A percentile compares a stretch with the other conserved stretches of the same genome.
phyloP scores from a whole-genome alignment of 1,140 invertebrate species.

The Microplitis mediator region DNA sequence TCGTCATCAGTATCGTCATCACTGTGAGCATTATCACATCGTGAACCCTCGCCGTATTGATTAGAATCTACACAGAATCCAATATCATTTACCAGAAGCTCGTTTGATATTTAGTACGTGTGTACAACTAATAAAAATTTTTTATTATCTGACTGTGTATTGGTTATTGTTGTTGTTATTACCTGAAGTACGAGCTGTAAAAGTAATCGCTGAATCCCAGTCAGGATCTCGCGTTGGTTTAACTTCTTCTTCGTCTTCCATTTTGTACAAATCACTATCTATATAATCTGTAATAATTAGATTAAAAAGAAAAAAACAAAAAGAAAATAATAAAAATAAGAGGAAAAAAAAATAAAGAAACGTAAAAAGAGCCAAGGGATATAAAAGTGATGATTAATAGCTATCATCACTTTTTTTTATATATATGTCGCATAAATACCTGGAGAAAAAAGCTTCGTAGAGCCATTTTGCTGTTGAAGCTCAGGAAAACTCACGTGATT shows the following conservation, averaged over 20 bases:
- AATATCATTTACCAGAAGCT: not conserved
- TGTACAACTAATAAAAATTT: not conserved
- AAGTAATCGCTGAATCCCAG: conserved; percentile 84
- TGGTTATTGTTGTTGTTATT: conserved; percentile 34
- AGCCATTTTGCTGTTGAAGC: conserved; percentile 80
- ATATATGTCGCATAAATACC: conserved; percentile 62
- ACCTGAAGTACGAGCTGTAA: conserved; percentile 83
- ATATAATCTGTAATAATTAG: conserved; percentile 72
- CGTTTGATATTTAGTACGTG: too few species aligned
- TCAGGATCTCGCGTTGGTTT: conserved; percentile 70
- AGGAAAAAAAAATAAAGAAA: too few species aligned
- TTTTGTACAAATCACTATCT: conserved; percentile 78
- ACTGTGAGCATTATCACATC: conserved; percentile 25
- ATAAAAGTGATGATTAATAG: not conserved
- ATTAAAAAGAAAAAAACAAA: not conserved
- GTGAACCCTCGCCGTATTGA: conserved; percentile 28
- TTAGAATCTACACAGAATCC: conserved; percentile 20
- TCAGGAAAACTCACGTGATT: conserved; percentile 86
- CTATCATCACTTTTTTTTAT: conserved; percentile 20
- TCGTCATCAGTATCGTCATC: conserved; percentile 34
- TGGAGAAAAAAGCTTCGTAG: conserved; percentile 82
- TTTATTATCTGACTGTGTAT: not conserved
- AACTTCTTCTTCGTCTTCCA: conserved; percentile 65
- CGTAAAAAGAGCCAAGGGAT: not conserved
- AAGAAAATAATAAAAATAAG: not conserved